Evolutionary conservation across 1,140 invertebrate species (phyloP).

Genomic region (Rhopalosiphum maidis): DNA sequence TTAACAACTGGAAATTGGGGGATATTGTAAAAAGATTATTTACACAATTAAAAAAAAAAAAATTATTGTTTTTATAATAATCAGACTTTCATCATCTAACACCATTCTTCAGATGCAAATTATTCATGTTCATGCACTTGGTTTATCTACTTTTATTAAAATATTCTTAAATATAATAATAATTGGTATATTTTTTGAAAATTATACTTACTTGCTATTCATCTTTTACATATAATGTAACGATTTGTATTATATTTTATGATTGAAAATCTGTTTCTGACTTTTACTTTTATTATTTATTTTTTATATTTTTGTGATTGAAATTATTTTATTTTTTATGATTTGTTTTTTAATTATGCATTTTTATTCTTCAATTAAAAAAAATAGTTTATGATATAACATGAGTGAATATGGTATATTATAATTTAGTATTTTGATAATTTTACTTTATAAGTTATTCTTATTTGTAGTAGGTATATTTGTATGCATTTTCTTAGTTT

Average conservation of each 20-base stretch:
- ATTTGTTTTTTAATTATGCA: background rate
- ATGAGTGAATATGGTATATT: background rate
- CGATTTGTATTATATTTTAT: background rate
- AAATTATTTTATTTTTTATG: background rate
- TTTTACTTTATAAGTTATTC: background rate
- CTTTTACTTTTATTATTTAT: background rate
- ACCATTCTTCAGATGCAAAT: background rate
- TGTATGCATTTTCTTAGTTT: slow-evolving; percentile 22
- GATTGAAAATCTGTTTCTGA: background rate
- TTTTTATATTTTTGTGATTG: background rate
- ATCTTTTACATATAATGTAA: background rate
- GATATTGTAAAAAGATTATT: background rate
- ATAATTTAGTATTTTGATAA: background rate
- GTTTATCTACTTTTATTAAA: background rate
- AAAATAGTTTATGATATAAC: background rate
- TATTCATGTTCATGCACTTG: background rate
- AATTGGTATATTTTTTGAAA: background rate
- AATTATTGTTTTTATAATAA: background rate
- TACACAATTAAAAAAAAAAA: background rate
- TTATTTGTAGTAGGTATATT: background rate
- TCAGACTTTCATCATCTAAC: background rate
- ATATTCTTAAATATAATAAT: background rate
- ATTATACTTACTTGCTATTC: background rate
- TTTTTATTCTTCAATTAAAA: background rate
- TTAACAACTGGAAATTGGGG: background rate